Percentiles rank a stretch among this genome's conserved stretches.
These are phyloP conservation scores for Delphinus delphis DNA, from an alignment of 2,113 vertebrate species.

Conservation along the genomic window DNA sequence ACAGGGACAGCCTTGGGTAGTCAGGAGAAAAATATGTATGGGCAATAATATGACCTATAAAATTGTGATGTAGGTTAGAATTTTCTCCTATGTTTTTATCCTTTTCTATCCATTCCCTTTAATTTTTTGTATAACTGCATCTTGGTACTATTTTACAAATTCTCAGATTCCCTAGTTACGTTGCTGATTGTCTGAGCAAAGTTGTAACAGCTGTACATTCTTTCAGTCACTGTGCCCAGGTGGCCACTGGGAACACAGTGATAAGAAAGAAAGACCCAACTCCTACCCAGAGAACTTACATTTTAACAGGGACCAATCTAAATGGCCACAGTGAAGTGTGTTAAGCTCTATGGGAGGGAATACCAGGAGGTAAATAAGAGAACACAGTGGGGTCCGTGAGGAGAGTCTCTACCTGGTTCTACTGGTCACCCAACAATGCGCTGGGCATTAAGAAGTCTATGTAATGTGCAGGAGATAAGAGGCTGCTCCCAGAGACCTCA, in stretches of 20 bases:
- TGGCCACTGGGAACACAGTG: not conserved
- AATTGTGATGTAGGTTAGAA: not conserved
- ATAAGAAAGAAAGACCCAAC: not conserved
- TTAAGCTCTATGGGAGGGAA: not conserved
- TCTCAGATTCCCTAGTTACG: not conserved
- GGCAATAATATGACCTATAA: not conserved
- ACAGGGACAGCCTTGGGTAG: not conserved
- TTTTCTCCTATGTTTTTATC: not conserved
- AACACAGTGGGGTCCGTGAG: not conserved
- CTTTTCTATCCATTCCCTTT: not conserved
- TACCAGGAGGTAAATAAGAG: not conserved
- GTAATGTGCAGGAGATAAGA: rapidly evolving
- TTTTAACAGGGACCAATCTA: not conserved
- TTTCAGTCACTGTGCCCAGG: not conserved
- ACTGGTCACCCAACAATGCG: rapidly evolving
- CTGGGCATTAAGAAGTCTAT: not conserved
- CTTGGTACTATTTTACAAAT: not conserved
- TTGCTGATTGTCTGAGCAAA: not conserved
- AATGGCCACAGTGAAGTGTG: not conserved
- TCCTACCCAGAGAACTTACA: not conserved
- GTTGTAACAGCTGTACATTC: not conserved
- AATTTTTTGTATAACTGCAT: not conserved
- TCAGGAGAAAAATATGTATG: not conserved
- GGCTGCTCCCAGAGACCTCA: not conserved
- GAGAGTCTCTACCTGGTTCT: not conserved